Conservation (phyloP, 2,888 invertebrate species). For the Thecophora atra region DNA sequence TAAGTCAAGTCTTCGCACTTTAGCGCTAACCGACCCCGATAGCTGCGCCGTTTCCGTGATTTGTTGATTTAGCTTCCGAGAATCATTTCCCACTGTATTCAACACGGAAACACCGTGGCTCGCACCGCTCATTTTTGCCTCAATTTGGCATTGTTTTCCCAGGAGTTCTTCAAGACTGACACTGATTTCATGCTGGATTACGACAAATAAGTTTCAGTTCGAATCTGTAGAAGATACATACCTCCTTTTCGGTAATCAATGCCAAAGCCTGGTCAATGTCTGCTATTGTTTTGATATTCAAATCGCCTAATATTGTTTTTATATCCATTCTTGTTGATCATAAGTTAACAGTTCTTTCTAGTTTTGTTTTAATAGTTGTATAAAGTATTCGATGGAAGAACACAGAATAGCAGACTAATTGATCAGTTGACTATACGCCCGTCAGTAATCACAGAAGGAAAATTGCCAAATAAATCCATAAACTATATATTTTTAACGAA, state of each 20-base stretch:
- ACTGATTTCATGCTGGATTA: conserved; percentile 67
- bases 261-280: conserved; percentile 65
- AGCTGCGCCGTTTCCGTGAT: conserved; percentile 87
- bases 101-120: conserved; percentile 83
- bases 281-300: conserved; percentile 67
- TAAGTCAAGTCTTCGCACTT: conserved; percentile 87
- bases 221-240: conserved; percentile 35
- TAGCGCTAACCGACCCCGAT: conserved; percentile 94
- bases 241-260: conserved; percentile 55
- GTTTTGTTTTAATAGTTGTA: no score
- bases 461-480: no score
- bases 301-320: conserved; percentile 48
- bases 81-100: conserved; percentile 75
- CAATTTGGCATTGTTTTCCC: conserved; percentile 79
- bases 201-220: not conserved
- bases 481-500: no score
- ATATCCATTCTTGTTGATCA: conserved; percentile 45
- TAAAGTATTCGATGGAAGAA: no score
- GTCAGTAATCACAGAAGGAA: no score
- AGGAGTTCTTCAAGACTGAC: conserved; percentile 76
- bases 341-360: no score
- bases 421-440: no score
- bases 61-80: conserved; percentile 83
- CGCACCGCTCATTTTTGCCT: conserved; percentile 82
- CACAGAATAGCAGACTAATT: no score